phyloP scores from a whole-genome alignment of 2,113 vertebrate genomes.

The Catharus fuscescens region DNA sequence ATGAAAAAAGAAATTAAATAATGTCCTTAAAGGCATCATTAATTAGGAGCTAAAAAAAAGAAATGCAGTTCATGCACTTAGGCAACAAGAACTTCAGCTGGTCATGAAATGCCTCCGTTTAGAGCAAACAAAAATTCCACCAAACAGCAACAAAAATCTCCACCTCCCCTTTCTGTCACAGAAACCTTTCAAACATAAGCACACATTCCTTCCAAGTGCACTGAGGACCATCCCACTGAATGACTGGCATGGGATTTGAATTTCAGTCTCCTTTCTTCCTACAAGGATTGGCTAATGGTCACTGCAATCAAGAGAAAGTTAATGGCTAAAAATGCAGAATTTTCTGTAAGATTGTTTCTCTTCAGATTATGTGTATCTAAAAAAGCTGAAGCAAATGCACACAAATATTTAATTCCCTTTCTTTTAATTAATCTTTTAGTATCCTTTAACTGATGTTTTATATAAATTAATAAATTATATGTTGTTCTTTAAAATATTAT shows the following conservation, averaged over 20 bases:
- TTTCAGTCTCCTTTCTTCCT: neutral
- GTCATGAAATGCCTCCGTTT: neutral
- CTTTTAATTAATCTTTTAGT: neutral
- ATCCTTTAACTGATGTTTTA: neutral
- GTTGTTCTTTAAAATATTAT: neutral
- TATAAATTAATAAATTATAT: neutral
- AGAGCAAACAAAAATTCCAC: neutral
- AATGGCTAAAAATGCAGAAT: neutral
- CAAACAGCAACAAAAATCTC: rapidly evolving
- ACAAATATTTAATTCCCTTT: neutral
- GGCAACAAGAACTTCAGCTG: neutral
- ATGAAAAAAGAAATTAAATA: neutral
- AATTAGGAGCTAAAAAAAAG: neutral
- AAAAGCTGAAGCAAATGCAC: neutral
- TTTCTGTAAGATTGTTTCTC: neutral
- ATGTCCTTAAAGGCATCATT: neutral
- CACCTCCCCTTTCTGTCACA: neutral
- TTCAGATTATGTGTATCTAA: neutral
- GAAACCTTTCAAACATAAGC: neutral
- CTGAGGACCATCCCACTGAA: neutral
- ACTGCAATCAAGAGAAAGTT: neutral
- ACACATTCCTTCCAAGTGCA: neutral
- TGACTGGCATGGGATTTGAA: neutral
- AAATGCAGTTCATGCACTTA: neutral
- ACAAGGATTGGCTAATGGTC: rapidly evolving